A percentile compares a stretch with the other conserved stretches of the same genome.
phyloP scores from a whole-genome alignment of 2,113 vertebrate genomes.

The Neomonachus schauinslandi region DNA sequence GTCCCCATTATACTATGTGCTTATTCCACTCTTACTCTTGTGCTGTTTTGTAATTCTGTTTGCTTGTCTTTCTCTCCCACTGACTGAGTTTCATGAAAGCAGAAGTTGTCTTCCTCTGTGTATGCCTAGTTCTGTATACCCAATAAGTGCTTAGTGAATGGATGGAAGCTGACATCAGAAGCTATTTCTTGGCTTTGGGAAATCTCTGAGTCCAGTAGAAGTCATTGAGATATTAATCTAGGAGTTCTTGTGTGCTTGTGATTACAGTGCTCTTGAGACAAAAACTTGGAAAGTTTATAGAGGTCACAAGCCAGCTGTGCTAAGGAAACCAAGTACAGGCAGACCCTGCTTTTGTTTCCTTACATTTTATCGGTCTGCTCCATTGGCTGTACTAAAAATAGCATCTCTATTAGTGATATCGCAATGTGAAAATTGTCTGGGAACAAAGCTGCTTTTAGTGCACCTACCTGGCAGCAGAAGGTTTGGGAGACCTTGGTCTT shows the following conservation, averaged over 20 bases:
- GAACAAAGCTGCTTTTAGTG: constrained; percentile 36
- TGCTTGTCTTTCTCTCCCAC: background rate
- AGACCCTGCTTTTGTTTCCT: constrained; percentile 33
- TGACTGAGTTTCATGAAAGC: constrained; percentile 47
- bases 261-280: constrained; percentile 57
- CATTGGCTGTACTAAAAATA: constrained; percentile 54
- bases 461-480: background rate
- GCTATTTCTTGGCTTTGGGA: constrained; percentile 43
- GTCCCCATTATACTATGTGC: background rate
- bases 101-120: background rate
- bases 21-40: background rate
- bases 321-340: constrained; percentile 22
- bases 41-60: background rate
- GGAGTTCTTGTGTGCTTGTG: background rate
- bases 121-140: background rate
- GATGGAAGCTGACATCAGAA: constrained; percentile 28
- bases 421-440: constrained; percentile 52
- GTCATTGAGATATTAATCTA: background rate
- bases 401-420: background rate
- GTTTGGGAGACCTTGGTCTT: background rate
- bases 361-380: constrained; percentile 27
- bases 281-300: constrained; percentile 29
- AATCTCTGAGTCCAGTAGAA: constrained; percentile 15
- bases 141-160: constrained; percentile 31
- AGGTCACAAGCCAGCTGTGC: constrained; percentile 20